These are phyloP conservation scores for Scaeva pyrastri DNA, from an alignment of 2,888 invertebrate species.

Conservation along the genomic window DNA sequence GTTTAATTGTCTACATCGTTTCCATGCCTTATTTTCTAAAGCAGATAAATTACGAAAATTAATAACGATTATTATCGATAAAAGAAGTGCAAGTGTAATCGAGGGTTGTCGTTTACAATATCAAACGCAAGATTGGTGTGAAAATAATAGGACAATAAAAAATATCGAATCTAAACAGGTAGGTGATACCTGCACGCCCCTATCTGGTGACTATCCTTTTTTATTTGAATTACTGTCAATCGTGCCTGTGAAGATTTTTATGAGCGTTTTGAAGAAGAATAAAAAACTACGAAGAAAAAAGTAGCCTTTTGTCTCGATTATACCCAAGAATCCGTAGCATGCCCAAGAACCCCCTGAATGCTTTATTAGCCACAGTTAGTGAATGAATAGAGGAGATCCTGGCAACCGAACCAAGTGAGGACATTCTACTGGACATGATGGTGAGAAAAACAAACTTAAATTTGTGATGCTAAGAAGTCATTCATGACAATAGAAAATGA, in stretches of 20 bases:
- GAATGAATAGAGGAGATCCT: constrained; percentile 65
- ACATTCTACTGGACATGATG: constrained; percentile 62
- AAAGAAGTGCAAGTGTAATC: constrained; percentile 67
- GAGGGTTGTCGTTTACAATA: constrained; percentile 57
- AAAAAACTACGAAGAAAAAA: constrained; percentile 44
- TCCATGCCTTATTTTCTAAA: constrained; percentile 45
- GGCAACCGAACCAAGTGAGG: constrained; percentile 50
- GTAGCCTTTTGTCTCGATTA: constrained; percentile 61
- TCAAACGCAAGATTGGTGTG: constrained; percentile 65
- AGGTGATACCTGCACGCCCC: constrained; percentile 83
- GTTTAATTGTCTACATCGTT: constrained; percentile 53
- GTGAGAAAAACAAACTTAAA: constrained; percentile 73
- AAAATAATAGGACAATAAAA: constrained; percentile 68
- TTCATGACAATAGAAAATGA: constrained; percentile 61
- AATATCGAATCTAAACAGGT: constrained; percentile 77
- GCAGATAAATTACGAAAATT: constrained; percentile 68
- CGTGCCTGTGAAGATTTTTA: constrained; percentile 35
- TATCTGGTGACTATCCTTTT: constrained; percentile 81
- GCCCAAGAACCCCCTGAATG: constrained; percentile 55
- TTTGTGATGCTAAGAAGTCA: constrained; percentile 71
- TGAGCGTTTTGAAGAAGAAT: constrained; percentile 44
- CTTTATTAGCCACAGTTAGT: constrained; percentile 74
- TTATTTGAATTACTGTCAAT: constrained; percentile 77
- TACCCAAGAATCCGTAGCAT: constrained; percentile 63
- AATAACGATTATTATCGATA: constrained; percentile 72